Conservation (phyloP, 2,888 invertebrate species). For the Drosophila macrothrix region DNA sequence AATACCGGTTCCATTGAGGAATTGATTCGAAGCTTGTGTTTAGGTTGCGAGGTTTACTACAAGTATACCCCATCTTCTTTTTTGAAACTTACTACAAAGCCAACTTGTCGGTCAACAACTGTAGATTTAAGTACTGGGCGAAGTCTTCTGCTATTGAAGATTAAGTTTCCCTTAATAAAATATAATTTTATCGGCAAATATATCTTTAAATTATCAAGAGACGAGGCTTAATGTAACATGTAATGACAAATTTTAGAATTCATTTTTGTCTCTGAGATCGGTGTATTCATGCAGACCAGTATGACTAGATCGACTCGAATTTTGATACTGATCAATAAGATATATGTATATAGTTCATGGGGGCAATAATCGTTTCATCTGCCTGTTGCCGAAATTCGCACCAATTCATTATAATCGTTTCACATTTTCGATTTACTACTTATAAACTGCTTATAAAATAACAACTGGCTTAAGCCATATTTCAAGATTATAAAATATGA, state of each 20-base stretch:
- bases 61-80: neutral
- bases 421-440: neutral
- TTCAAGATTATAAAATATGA: neutral
- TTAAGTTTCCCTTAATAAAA: neutral
- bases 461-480: neutral
- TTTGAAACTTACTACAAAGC: neutral
- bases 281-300: neutral
- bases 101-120: neutral
- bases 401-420: neutral
- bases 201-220: neutral
- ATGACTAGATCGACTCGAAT: neutral
- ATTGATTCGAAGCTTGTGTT: neutral
- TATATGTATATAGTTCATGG: neutral
- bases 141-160: neutral
- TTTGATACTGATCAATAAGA: neutral
- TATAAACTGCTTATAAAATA: neutral
- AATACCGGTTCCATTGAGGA: neutral
- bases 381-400: neutral
- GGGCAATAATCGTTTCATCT: neutral
- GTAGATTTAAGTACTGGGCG: neutral
- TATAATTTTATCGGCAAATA: neutral
- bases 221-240: neutral
- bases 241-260: neutral
- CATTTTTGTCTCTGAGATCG: neutral
- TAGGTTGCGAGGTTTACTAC: neutral